Percentiles rank a stretch among this genome's conserved stretches.
These are phyloP conservation scores for Acomys russatus DNA, from an alignment of 2,797 vertebrate species.

Conservation along the genomic window DNA sequence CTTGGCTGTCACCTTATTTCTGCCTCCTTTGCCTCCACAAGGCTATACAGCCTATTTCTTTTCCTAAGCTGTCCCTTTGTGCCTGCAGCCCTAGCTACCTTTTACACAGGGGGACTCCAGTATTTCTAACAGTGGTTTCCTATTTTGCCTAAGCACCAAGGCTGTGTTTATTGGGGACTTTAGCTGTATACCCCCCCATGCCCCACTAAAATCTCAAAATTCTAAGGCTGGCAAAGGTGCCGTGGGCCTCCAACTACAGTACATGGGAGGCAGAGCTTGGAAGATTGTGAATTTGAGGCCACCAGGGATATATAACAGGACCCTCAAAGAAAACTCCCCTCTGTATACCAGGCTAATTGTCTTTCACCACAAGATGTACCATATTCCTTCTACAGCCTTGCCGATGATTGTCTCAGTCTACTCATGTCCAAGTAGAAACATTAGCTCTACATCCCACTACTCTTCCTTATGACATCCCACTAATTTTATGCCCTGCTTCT, in stretches of 20 bases:
- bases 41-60: not conserved
- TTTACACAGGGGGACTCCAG: not conserved
- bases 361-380: conserved; percentile 60
- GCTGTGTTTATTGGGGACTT: conserved; percentile 57
- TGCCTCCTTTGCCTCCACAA: conserved; percentile 7
- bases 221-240: not conserved
- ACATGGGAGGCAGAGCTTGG: not conserved
- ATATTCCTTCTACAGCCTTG: not conserved
- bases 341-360: not conserved
- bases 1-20: conserved; percentile 36
- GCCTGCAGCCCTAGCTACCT: conserved; percentile 48
- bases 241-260: not conserved
- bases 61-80: conserved; percentile 29
- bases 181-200: conserved; percentile 1
- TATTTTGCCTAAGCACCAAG: conserved; percentile 69
- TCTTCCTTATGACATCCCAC: not conserved
- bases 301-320: not conserved
- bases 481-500: conserved; percentile 36
- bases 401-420: not conserved
- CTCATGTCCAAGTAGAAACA: conserved; percentile 25
- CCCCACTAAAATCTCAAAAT: conserved; percentile 42
- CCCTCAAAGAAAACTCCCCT: not conserved
- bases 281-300: not conserved
- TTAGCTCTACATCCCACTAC: not conserved
- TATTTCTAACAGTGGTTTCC: conserved; percentile 48